phyloP scores from a whole-genome alignment of 64 coral and sea anemone genomes.

The Actinia equina region DNA sequence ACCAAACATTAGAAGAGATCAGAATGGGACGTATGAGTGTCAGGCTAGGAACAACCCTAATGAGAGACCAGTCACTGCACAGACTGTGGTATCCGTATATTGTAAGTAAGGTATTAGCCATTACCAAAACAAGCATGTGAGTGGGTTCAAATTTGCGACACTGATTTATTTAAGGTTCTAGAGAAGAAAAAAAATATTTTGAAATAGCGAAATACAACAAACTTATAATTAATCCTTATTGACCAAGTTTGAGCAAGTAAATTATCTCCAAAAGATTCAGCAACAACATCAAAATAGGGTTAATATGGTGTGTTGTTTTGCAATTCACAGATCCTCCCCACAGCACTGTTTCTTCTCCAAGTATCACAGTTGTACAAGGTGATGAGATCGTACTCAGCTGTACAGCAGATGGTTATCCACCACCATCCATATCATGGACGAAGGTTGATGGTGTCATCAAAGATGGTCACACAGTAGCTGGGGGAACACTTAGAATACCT shows the following conservation, averaged over 20 bases:
- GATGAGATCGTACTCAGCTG: not conserved
- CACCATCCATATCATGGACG: not conserved
- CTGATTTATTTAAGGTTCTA: no score
- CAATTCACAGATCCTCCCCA: not conserved
- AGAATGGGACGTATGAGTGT: constrained; percentile 10
- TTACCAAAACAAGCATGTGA: no score
- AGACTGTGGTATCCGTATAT: not conserved
- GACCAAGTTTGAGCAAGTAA: no score
- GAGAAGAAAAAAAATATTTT: no score
- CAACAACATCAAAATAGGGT: no score
- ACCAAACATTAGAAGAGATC: constrained; percentile 17
- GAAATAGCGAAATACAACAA: no score
- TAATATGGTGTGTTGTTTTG: no score
- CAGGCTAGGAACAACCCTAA: constrained; percentile 12
- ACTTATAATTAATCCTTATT: no score
- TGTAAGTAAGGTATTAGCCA: constrained; percentile 2
- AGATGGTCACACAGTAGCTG: no score
- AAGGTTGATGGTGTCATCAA: not conserved
- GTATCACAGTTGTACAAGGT: not conserved
- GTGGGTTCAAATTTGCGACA: no score
- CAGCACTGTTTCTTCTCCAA: not conserved
- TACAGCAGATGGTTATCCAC: not conserved
- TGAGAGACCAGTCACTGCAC: not conserved
- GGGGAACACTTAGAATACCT: not conserved
- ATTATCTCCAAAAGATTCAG: no score